Conservation (phyloP, 2,888 invertebrate species). For the Alloplasta piceator region DNA sequence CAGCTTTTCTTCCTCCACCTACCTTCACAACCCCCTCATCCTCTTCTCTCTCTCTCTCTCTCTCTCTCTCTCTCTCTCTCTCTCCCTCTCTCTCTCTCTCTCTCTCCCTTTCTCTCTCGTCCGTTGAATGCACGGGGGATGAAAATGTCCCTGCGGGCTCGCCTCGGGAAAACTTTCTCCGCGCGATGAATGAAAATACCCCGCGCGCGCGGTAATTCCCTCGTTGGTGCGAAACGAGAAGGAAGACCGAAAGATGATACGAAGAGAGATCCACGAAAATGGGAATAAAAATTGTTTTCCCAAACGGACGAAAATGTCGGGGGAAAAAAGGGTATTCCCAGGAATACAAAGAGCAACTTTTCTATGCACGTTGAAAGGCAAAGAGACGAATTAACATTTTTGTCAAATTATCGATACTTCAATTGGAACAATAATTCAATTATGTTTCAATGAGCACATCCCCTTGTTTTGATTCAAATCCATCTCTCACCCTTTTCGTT, state of each 20-base stretch:
- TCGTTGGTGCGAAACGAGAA: constrained; percentile 10
- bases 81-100: not conserved
- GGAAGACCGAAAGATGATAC: not conserved
- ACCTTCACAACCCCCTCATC: constrained; percentile 7
- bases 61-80: constrained; percentile 1
- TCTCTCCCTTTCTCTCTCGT: constrained; percentile 8
- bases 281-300: not conserved
- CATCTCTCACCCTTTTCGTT: too few species aligned
- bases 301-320: not conserved
- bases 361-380: too few species aligned
- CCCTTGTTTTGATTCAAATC: too few species aligned
- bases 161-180: constrained; percentile 55
- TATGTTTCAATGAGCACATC: too few species aligned
- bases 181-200: constrained; percentile 54
- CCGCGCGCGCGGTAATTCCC: not conserved
- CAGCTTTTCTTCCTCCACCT: constrained; percentile 7
- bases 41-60: too few species aligned
- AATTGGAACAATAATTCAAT: too few species aligned
- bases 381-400: too few species aligned
- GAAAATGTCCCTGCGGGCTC: constrained; percentile 32
- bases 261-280: too few species aligned
- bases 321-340: not conserved
- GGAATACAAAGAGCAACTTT: not conserved
- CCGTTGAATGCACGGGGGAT: not conserved
- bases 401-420: too few species aligned